Conservation (phyloP, 2,113 vertebrate genomes). For the Odocoileus hemionus region DNA sequence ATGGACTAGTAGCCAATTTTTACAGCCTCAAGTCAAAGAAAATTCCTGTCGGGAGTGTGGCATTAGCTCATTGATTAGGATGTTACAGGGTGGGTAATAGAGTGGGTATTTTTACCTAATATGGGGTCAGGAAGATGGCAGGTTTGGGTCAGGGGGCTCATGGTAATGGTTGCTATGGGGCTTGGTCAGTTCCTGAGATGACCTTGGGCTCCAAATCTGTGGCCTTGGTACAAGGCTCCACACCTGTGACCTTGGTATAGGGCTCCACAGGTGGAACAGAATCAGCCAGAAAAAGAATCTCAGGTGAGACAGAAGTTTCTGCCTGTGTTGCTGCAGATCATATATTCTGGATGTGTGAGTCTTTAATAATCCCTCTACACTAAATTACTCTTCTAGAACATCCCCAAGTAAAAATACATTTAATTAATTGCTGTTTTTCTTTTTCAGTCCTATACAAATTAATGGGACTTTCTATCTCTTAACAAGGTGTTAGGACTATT, state of each 20-base stretch:
- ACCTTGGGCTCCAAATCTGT: neutral
- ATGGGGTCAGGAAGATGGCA: neutral
- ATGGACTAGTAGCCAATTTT: neutral
- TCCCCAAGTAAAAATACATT: neutral
- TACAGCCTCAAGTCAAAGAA: neutral
- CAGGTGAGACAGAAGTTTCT: neutral
- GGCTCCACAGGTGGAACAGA: neutral
- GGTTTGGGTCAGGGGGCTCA: neutral
- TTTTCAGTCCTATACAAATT: neutral
- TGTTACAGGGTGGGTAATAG: neutral
- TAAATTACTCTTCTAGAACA: neutral
- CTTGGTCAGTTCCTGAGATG: neutral
- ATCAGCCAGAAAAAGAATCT: neutral
- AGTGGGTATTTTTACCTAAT: neutral
- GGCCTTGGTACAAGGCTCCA: neutral
- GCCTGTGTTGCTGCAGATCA: neutral
- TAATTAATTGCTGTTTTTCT: neutral
- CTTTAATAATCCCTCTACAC: neutral
- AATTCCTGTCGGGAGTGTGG: neutral
- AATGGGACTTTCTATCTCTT: neutral
- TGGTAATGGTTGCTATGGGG: neutral
- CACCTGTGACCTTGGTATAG: neutral
- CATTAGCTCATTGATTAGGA: neutral
- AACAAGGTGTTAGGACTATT: neutral
- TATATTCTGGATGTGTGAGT: neutral